Conservation (phyloP, 2,113 vertebrate species). For the Boleophthalmus pectinirostris region DNA sequence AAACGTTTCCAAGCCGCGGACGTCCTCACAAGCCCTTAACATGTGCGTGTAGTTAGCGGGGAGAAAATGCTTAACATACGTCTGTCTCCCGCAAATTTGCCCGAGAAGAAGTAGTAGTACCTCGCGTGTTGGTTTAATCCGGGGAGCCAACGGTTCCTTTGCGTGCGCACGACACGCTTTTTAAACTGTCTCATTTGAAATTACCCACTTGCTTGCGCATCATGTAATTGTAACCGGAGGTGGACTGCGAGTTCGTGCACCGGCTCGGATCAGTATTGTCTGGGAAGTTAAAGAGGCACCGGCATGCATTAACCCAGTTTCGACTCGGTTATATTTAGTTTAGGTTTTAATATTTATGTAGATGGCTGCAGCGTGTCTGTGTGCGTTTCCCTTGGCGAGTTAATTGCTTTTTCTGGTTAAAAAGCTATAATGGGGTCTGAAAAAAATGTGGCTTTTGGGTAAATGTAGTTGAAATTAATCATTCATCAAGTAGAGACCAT, state of each 20-base stretch:
- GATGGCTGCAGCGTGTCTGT: slow-evolving; percentile 43
- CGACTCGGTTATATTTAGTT: slow-evolving; percentile 49
- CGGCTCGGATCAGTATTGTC: slow-evolving; percentile 2
- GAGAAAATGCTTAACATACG: neutral
- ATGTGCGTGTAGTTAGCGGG: slow-evolving; percentile 1
- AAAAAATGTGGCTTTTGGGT: neutral
- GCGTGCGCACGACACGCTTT: slow-evolving; percentile 2
- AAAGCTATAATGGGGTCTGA: slow-evolving; percentile 9
- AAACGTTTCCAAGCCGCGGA: neutral
- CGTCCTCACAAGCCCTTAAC: neutral
- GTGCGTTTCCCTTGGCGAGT: slow-evolving; percentile 18
- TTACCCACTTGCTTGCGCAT: neutral
- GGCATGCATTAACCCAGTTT: slow-evolving; percentile 34
- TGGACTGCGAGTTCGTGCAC: neutral
- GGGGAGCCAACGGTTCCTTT: slow-evolving; percentile 4
- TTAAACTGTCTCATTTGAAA: slow-evolving; percentile 8
- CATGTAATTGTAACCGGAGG: neutral
- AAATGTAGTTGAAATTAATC: neutral
- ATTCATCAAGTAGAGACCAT: neutral
- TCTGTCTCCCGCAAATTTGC: neutral
- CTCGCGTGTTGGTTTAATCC: neutral
- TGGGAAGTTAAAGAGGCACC: slow-evolving; percentile 25
- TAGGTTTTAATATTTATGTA: slow-evolving; percentile 47
- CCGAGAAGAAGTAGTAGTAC: neutral
- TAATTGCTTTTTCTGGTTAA: slow-evolving; percentile 33